These are phyloP conservation scores for Goniozus legneri DNA, from an alignment of 1,140 invertebrate genomes.

Conservation along the genomic window DNA sequence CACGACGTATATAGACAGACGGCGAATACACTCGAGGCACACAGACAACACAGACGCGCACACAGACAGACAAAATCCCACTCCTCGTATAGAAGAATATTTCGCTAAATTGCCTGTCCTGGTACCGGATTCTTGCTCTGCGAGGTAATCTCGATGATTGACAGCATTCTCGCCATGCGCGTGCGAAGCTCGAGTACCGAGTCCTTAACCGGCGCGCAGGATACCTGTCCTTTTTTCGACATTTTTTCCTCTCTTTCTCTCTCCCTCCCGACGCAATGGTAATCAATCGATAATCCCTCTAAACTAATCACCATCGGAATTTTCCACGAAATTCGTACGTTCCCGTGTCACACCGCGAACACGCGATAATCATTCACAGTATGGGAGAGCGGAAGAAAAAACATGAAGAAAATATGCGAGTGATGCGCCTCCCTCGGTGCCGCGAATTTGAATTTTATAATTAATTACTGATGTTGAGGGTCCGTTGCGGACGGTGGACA, in stretches of 20 bases:
- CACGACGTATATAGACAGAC: background rate
- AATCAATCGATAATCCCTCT: no score
- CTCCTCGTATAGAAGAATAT: background rate
- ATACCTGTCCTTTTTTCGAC: slow-evolving; percentile 6
- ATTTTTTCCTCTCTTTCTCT: slow-evolving; percentile 1
- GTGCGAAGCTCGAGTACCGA: slow-evolving; percentile 39
- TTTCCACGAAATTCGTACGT: no score
- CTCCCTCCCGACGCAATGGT: background rate
- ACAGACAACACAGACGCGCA: background rate
- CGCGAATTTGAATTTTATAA: no score
- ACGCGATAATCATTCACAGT: no score
- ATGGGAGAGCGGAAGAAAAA: no score
- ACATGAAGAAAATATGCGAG: no score
- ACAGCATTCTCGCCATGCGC: slow-evolving; percentile 42
- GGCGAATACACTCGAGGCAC: no score
- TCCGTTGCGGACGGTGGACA: no score
- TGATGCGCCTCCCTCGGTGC: background rate
- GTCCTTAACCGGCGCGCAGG: slow-evolving; percentile 29
- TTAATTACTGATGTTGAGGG: no score
- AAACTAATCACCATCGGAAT: no score
- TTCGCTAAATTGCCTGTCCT: slow-evolving; percentile 1
- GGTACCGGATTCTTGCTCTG: slow-evolving; percentile 32
- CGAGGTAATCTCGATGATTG: slow-evolving; percentile 43
- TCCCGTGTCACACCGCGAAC: no score
- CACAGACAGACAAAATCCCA: background rate